These are phyloP conservation scores for Lamellibrachia satsuma DNA, from an alignment of 2,888 invertebrate species.

Conservation along the genomic window DNA sequence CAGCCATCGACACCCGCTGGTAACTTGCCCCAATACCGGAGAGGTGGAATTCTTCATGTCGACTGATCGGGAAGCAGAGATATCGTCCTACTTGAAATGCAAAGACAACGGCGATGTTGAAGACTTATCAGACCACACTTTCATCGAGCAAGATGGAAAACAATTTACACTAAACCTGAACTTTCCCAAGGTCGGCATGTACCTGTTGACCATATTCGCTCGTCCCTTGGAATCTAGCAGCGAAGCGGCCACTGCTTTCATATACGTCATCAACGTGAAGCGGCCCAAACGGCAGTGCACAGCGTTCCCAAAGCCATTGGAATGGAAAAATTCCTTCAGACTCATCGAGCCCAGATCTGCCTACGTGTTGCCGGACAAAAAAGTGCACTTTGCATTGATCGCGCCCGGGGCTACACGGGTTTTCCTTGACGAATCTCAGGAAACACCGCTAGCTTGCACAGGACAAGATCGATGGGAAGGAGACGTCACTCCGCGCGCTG, in stretches of 20 bases:
- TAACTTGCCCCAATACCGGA: background rate
- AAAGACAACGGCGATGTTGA: background rate
- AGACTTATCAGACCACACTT: conserved; percentile 29
- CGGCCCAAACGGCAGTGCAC: conserved; percentile 24
- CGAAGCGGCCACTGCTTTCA: conserved; percentile 6
- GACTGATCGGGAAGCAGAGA: background rate
- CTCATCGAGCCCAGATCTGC: conserved; percentile 29
- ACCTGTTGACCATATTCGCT: conserved; percentile 26
- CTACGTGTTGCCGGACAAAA: conserved; percentile 3
- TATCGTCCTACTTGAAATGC: background rate
- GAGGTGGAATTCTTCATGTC: background rate
- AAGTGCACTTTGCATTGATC: conserved; percentile 22
- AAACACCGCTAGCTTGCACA: background rate
- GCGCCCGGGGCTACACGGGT: conserved; percentile 21
- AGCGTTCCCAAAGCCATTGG: conserved; percentile 26
- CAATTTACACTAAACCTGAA: conserved; percentile 22
- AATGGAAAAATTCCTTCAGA: conserved; percentile 26
- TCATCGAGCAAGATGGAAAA: background rate
- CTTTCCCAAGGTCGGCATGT: conserved; percentile 32
- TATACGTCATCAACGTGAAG: conserved; percentile 33
- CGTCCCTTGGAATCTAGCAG: background rate
- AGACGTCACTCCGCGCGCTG: background rate
- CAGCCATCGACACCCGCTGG: background rate
- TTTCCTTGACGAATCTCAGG: background rate
- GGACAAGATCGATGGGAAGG: conserved; percentile 18